These are phyloP conservation scores for Ptilodon capucinus DNA, from an alignment of 2,888 invertebrate genomes.

Conservation along the genomic window DNA sequence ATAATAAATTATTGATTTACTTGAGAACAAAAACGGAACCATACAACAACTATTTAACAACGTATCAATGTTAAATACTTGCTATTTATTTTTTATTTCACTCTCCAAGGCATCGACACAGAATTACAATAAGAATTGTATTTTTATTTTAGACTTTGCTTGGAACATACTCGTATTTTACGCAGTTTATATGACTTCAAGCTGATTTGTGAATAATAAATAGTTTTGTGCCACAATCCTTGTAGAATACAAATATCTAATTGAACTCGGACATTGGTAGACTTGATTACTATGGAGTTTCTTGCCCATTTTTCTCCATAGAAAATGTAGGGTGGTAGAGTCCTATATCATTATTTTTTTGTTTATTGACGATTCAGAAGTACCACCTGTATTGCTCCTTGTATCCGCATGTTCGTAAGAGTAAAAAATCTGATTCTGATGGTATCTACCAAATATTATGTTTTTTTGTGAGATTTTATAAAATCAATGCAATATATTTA, in stretches of 20 bases:
- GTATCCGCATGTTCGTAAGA: no score
- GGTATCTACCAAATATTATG: no score
- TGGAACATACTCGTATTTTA: conserved; percentile 10
- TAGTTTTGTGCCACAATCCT: neutral
- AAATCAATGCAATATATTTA: neutral
- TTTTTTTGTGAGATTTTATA: neutral
- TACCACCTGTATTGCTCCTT: no score
- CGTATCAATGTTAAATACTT: neutral
- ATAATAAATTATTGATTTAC: no score
- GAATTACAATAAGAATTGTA: neutral
- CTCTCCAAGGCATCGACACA: neutral
- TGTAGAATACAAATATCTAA: conserved; percentile 10
- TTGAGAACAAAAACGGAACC: neutral
- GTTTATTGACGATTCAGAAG: no score
- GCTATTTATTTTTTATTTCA: neutral
- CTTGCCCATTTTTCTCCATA: no score
- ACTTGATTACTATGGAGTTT: no score
- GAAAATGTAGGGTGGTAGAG: no score
- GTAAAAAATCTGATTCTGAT: no score
- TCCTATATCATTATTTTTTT: no score
- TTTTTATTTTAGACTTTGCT: neutral
- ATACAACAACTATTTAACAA: neutral
- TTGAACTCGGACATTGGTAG: no score
- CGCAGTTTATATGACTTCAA: conserved; percentile 5
- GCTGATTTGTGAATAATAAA: conserved; percentile 1